Evolutionary conservation across 2,888 invertebrate species (phyloP).

Genomic region (Andrena bicolor): DNA sequence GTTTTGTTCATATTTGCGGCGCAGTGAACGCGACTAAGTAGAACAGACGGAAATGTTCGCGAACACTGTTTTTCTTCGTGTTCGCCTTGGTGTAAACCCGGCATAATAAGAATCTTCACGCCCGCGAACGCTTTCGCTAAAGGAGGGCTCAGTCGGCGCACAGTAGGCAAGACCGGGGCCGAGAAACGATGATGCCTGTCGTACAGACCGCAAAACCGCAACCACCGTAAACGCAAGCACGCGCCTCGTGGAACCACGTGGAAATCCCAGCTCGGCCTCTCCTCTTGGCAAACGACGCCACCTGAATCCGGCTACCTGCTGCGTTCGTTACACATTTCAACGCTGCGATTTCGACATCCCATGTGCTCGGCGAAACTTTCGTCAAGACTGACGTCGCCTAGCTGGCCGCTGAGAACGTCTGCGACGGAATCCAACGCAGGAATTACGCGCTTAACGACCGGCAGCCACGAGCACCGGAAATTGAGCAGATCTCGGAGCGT

Average conservation of each 20-base stretch:
- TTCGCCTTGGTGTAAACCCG: too few relatives aligned
- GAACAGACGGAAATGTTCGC: too few relatives aligned
- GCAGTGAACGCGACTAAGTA: too few relatives aligned
- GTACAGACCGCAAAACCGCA: constrained; percentile 74
- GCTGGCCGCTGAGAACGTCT: not conserved
- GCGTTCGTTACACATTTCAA: constrained; percentile 16
- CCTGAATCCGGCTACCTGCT: not conserved
- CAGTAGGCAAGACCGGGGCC: constrained; percentile 45
- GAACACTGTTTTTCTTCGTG: too few relatives aligned
- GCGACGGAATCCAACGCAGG: constrained; percentile 29
- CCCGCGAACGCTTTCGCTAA: not conserved
- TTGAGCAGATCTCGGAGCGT: constrained; percentile 26
- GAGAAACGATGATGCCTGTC: constrained; percentile 53
- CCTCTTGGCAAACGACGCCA: constrained; percentile 6
- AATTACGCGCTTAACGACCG: constrained; percentile 30
- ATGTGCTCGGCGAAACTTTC: not conserved
- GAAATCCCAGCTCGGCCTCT: constrained; percentile 47
- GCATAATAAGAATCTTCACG: constrained; percentile 14
- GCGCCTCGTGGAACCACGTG: constrained; percentile 64
- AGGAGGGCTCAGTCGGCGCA: constrained; percentile 32
- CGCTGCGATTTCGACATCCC: not conserved
- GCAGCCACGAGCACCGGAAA: constrained; percentile 36
- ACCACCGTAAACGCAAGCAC: constrained; percentile 74
- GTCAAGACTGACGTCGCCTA: constrained; percentile 7
- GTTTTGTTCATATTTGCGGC: too few relatives aligned